phyloP scores from a whole-genome alignment of 1,140 invertebrate species.

The Hyles euphorbiae region DNA sequence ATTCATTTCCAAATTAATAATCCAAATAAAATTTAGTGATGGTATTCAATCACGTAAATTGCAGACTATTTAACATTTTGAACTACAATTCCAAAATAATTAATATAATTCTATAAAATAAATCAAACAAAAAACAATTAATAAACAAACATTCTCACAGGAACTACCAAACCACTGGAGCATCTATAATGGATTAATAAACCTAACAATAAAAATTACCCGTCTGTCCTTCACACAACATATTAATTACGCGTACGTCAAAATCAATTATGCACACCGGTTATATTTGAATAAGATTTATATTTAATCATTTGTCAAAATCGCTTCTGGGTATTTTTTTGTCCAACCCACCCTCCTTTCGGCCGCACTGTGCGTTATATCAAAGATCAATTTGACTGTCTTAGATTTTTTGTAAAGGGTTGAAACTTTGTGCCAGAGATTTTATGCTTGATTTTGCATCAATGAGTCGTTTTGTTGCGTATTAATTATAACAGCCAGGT shows the following conservation, averaged over 20 bases:
- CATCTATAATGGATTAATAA: slow-evolving; percentile 50
- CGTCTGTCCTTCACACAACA: slow-evolving; percentile 44
- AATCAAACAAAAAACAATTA: slow-evolving; percentile 11
- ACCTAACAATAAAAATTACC: slow-evolving; percentile 42
- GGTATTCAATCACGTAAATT: no score
- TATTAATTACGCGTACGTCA: slow-evolving; percentile 61
- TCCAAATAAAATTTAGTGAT: no score
- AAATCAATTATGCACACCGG: slow-evolving; percentile 56
- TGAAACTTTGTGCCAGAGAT: slow-evolving; percentile 19
- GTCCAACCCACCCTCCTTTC: slow-evolving; percentile 8
- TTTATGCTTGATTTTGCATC: slow-evolving; percentile 49
- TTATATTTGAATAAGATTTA: slow-evolving; percentile 59
- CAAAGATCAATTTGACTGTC: slow-evolving; percentile 2
- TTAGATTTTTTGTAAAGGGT: slow-evolving; percentile 4
- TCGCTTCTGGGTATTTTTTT: slow-evolving; percentile 25
- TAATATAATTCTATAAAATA: neutral
- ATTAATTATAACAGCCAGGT: slow-evolving; percentile 54
- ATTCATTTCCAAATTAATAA: no score
- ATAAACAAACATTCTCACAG: slow-evolving; percentile 39
- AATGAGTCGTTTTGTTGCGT: slow-evolving; percentile 33
- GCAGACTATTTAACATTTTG: no score
- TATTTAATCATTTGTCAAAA: slow-evolving; percentile 51
- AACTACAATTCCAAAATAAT: no score
- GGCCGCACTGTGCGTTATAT: neutral
- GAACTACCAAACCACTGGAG: slow-evolving; percentile 37